Evolutionary conservation across 2,113 vertebrate genomes (phyloP).

Genomic region (Peromyscus californicus): DNA sequence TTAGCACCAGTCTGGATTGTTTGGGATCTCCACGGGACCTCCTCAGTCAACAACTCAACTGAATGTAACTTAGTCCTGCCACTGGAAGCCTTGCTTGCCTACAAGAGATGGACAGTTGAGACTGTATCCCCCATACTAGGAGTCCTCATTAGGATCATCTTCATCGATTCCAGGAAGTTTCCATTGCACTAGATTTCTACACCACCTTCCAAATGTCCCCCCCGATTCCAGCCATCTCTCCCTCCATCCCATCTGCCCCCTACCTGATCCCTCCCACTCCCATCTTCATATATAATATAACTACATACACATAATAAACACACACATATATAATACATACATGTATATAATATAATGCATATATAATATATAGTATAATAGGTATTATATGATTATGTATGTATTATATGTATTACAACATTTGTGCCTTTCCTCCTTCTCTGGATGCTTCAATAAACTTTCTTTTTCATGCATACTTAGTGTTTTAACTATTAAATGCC

Average conservation of each 20-base stretch:
- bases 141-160: not conserved
- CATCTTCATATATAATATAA: not conserved
- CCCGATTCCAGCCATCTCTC: not conserved
- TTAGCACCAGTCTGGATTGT: not conserved
- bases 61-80: not conserved
- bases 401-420: not conserved
- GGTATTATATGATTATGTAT: too few species aligned
- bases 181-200: not conserved
- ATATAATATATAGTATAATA: too few species aligned
- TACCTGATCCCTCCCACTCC: not conserved
- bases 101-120: not conserved
- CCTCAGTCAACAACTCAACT: not conserved
- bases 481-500: not conserved
- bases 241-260: not conserved
- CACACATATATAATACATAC: too few species aligned
- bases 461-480: not conserved
- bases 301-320: not conserved
- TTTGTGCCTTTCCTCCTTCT: not conserved
- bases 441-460: not conserved
- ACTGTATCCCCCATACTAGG: not conserved
- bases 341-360: too few species aligned
- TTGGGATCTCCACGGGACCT: not conserved
- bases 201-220: too few species aligned
- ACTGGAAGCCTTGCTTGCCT: not conserved
- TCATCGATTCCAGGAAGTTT: not conserved